Evolutionary conservation across 2,113 vertebrate species (phyloP), one percentile per base, ranked within the genome.

Genomic region (Ammodytes marinus): DNA sequence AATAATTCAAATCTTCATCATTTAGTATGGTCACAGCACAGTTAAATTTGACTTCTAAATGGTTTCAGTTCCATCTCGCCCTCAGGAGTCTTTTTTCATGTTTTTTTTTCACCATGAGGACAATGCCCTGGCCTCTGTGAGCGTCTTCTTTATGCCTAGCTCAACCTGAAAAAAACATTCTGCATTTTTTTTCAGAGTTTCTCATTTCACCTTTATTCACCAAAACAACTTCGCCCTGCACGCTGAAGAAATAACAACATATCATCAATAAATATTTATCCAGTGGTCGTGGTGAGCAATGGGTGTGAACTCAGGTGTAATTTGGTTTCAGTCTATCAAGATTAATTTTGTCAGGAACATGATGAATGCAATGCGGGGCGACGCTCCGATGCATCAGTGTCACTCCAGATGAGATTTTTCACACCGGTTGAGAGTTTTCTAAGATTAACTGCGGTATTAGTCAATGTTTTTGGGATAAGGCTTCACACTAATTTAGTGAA

Each of bases 371-470:
- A 86, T 59, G 90, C 69, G 11, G 79, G 78, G 77, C 83, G 65
- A 92, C 55, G 91, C 92, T 91, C 89, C 94, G 79, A 95, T 95
- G 95, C 93, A 95, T 95, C 95, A 95, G 92, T 94, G 94, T 95
- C 94, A 93, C 86, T 89, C 91, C 75, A 72, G 85, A 92, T 87
- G 87, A 94, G 93, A 95, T 95, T 95, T 95, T 94, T 95, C 95
- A 95, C 83, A 53, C 86, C 91, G 93, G 92, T 93, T 93, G 92
- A 93, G 94, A 91, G 86, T 93, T 94, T 27, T 91, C 90, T 58
- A 92, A 95, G 94, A 95, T 95, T 93, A 95, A 95, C 93, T 93
- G 94, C 90, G 75, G 93, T 94, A 95, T 95, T 94, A 95, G 94
- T 95, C 94, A 95, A 93, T 95, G 94, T 95, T 95, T 95, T 93